A percentile compares a stretch with the other conserved stretches of the same genome.
Conservation (phyloP, 1,140 invertebrate species). For the Monochamus saltuarius region DNA sequence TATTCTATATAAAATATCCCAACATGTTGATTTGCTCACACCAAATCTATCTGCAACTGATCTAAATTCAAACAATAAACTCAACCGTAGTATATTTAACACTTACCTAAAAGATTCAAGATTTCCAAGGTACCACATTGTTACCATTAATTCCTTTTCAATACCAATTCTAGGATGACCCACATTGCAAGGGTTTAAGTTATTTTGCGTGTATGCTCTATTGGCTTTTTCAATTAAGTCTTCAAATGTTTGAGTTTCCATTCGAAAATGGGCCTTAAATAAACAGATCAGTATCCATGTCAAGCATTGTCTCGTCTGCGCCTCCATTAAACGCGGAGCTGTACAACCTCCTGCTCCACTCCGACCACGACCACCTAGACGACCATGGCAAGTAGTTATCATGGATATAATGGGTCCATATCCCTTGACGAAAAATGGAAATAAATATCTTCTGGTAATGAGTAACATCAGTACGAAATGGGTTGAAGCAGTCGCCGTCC, state of each 20-base stretch:
- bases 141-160: neutral
- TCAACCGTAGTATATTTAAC: too few relatives aligned
- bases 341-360: too few relatives aligned
- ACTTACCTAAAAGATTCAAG: conserved; percentile 19
- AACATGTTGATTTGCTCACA: conserved; percentile 22
- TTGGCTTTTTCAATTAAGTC: conserved; percentile 14
- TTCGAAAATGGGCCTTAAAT: conserved; percentile 9
- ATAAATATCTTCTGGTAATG: too few relatives aligned
- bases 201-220: neutral
- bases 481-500: too few relatives aligned
- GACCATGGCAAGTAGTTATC: too few relatives aligned
- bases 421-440: too few relatives aligned
- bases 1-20: conserved; percentile 19
- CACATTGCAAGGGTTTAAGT: neutral
- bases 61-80: neutral
- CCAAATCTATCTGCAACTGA: conserved; percentile 20
- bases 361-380: too few relatives aligned
- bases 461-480: too few relatives aligned
- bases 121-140: conserved; percentile 20
- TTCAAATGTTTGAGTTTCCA: conserved; percentile 6
- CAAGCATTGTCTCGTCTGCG: too few relatives aligned
- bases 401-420: too few relatives aligned
- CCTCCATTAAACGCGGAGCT: too few relatives aligned
- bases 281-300: too few relatives aligned
- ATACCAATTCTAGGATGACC: conserved; percentile 3